Evolutionary conservation across 2,888 invertebrate species (phyloP), one percentile per base, ranked within the genome.

Genomic region (Polydrusus pterygomalis): DNA sequence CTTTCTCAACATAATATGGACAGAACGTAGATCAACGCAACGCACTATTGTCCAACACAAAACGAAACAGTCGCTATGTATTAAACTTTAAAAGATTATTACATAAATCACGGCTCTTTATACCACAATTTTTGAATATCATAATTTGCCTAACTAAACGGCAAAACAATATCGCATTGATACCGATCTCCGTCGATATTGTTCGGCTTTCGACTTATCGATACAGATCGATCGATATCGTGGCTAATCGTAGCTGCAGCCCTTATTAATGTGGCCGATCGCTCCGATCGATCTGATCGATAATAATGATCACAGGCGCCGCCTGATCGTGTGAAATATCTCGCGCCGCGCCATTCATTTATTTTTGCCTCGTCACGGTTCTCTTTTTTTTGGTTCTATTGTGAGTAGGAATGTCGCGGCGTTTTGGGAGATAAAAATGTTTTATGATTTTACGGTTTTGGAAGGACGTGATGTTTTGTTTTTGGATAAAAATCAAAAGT

Each of bases 251-350:
- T 58, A 56, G 40, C 73, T 56, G 67, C 73, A 73, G 60, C 74
- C 75, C 75, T 75, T 75, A 75, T 70, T 75, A 75, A 75, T 43
- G 49, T 65, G 65, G 56, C 65, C 58, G 51, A 63, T 63, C 74
- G 54, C 40, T 17, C 54, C 49, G 75, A 75, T 75, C 70, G 51
- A 70, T 65, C 70, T n/a, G 51, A 47, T 49, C n/a, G 75, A 75
- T 75, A 75, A 70, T 70, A 65, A 75, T 70, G 75, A 70, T 75
- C 75, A 75, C 75, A 75, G 73, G 77, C 78, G 80, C 81, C 77
- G 80, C 80, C 77, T 79, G 84, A 84, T 83, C 86, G 85, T 85
- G 86, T 85, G 85, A 86, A 85, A 84, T 84, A 69, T 68, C 40
- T 69, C 49, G 11, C 17, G 51, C 25, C 51, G 63, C 70, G 51